phyloP scores from a whole-genome alignment of 2,888 invertebrate genomes.

The Heteromurus nitidus region DNA sequence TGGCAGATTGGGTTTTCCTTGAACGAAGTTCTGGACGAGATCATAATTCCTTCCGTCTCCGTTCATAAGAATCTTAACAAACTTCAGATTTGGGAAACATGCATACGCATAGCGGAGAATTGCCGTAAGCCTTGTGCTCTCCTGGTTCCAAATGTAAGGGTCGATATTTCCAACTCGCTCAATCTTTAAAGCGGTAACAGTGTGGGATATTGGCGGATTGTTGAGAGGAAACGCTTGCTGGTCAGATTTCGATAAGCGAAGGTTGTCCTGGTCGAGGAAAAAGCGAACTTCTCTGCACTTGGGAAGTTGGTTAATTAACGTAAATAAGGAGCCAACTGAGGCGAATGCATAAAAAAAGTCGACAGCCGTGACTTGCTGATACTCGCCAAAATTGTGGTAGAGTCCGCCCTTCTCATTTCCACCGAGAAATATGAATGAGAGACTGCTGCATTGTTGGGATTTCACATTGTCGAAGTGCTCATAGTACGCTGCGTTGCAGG shows the following conservation, averaged over 20 bases:
- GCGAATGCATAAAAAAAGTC: background rate
- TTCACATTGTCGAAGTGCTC: background rate
- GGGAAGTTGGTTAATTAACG: conserved; percentile 11
- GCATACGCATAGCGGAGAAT: background rate
- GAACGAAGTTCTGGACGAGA: background rate
- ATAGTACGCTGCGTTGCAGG: conserved; percentile 5
- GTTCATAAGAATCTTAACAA: background rate
- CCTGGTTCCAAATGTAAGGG: too few relatives aligned
- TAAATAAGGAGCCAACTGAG: background rate
- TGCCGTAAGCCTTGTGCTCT: too few relatives aligned
- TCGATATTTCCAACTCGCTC: too few relatives aligned
- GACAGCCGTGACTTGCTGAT: background rate
- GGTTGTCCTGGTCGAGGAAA: background rate
- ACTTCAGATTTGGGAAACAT: conserved; percentile 18
- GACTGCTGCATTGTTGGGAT: background rate
- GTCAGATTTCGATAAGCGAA: background rate
- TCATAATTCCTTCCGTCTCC: background rate
- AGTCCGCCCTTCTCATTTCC: background rate
- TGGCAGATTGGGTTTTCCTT: background rate
- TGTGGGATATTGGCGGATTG: background rate
- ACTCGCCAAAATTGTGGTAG: background rate
- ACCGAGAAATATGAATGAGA: conserved; percentile 17
- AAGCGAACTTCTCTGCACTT: conserved; percentile 15
- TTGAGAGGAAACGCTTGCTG: background rate
- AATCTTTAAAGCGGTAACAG: background rate